Conservation (phyloP, 2,888 invertebrate genomes). For the Macrosoma leucophasiata region DNA sequence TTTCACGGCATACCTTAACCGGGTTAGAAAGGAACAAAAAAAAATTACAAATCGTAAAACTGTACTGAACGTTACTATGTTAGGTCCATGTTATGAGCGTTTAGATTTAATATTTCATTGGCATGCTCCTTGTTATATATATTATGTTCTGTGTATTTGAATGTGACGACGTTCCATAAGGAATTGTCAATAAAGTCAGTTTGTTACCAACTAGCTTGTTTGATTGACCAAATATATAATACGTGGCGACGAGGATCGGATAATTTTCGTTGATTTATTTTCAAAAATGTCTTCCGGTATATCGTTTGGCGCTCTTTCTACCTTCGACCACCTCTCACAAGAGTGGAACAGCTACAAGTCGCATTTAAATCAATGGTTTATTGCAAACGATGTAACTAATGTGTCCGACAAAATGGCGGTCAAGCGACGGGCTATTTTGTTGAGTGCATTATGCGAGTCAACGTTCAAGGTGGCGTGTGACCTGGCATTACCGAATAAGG, state of each 20-base stretch:
- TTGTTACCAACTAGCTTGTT: no score
- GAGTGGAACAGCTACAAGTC: constrained; percentile 15
- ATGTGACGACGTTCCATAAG: no score
- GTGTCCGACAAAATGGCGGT: constrained; percentile 11
- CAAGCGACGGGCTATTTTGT: constrained; percentile 14
- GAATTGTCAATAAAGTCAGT: no score
- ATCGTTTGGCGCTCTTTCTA: no score
- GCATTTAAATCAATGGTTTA: constrained; percentile 15
- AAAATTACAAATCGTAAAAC: constrained; percentile 9
- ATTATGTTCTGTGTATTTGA: no score
- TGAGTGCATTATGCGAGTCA: constrained; percentile 16
- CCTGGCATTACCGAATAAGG: constrained; percentile 19
- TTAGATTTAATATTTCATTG: no score
- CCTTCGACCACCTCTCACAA: constrained; percentile 6
- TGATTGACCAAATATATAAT: no score
- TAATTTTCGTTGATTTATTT: no score
- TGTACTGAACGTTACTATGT: no score
- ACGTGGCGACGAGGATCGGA: no score
- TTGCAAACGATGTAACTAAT: constrained; percentile 16
- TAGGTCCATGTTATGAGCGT: constrained; percentile 1
- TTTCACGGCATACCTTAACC: constrained; percentile 12
- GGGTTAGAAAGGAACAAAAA: constrained; percentile 17
- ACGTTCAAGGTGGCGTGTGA: constrained; percentile 21
- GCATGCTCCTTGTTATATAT: no score
- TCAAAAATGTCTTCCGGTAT: no score